Evolutionary conservation across 2,113 vertebrate genomes (phyloP), one percentile per base, ranked within the genome.

Genomic region (Ranitomeya variabilis): DNA sequence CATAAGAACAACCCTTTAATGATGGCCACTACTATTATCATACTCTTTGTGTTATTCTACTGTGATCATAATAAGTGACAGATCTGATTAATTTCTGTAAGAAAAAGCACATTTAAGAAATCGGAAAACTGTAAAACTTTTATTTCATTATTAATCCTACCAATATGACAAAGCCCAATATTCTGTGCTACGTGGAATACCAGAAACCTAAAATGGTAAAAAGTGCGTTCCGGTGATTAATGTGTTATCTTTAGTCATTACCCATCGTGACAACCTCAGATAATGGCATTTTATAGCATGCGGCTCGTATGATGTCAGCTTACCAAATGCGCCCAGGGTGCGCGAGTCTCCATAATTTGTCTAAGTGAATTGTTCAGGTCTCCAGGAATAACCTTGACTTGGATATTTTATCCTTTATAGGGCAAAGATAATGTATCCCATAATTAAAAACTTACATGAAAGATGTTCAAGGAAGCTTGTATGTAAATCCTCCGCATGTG

Each of bases 251-350:
- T 51, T 37, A n/a, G 60, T 51, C 80, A 57, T 80, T 59, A 59
- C 60, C 9, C 13, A 5, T 82, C 31, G 18, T 26, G 80, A 16
- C 10, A 60, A 64, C n/a, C 80, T 10, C 80, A 64, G 31, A 59
- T 82, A 82, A 64, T 82, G 31, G 59, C 59, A 6, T 37, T 82
- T 82, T 62, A 82, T 83, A 64, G 80, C 60, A 7, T 83, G 31
- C 19, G 37, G 60, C 31, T 51, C 13, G 59, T 51, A 83, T 83
- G 80, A 83, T 83, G 80, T 83, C 80, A 83, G 80, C 60, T 66
- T 83, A 64, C 60, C 60, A 66, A 64, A 52, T 66, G 80, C 12
- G 52, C 80, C 80, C 76, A 2, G 80, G 59, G 57, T 21, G 57
- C 45, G 6, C 31, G 13, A 19, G 62, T 18, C 37, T 21, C 26